A percentile compares a stretch with the other conserved stretches of the same genome.
Evolutionary conservation across 1,140 invertebrate genomes (phyloP).

Genomic region (Drosophila obscura): DNA sequence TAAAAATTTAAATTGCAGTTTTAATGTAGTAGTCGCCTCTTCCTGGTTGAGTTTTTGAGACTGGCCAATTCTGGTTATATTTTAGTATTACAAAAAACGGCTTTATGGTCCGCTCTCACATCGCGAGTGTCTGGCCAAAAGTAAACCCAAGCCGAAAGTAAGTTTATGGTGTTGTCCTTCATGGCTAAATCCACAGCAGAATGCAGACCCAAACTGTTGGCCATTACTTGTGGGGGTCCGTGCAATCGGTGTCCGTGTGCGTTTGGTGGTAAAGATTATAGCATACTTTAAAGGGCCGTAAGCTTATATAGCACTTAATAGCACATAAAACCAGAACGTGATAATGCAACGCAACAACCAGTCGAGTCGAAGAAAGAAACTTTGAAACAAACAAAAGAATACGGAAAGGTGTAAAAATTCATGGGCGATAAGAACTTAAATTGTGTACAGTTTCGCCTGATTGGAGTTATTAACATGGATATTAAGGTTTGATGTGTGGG

Average conservation of each 20-base stretch:
- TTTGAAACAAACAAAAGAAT: slow-evolving; percentile 32
- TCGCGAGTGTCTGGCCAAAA: slow-evolving; percentile 15
- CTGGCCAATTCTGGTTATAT: slow-evolving; percentile 45
- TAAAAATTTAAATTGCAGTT: not conserved
- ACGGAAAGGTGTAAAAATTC: slow-evolving; percentile 21
- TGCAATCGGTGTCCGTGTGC: slow-evolving; percentile 1
- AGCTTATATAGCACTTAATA: slow-evolving; percentile 79
- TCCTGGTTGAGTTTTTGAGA: not conserved
- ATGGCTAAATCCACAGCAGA: slow-evolving; percentile 35
- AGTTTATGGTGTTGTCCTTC: slow-evolving; percentile 49
- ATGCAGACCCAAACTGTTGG: slow-evolving; percentile 56
- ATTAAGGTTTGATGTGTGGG: slow-evolving; percentile 14
- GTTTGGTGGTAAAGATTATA: slow-evolving; percentile 58
- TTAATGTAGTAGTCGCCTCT: not conserved
- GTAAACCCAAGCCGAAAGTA: slow-evolving; percentile 22
- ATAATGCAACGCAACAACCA: slow-evolving; percentile 72
- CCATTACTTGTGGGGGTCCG: slow-evolving; percentile 24
- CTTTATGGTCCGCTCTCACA: slow-evolving; percentile 33
- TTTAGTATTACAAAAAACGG: slow-evolving; percentile 46
- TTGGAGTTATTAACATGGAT: slow-evolving; percentile 41
- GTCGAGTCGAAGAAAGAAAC: slow-evolving; percentile 61
- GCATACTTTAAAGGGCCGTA: slow-evolving; percentile 73
- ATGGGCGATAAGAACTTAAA: slow-evolving; percentile 27
- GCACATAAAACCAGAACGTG: slow-evolving; percentile 77
- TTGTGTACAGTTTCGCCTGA: slow-evolving; percentile 31